Evolutionary conservation across 1,140 invertebrate genomes (phyloP).

Genomic region (Apolygus lucorum): DNA sequence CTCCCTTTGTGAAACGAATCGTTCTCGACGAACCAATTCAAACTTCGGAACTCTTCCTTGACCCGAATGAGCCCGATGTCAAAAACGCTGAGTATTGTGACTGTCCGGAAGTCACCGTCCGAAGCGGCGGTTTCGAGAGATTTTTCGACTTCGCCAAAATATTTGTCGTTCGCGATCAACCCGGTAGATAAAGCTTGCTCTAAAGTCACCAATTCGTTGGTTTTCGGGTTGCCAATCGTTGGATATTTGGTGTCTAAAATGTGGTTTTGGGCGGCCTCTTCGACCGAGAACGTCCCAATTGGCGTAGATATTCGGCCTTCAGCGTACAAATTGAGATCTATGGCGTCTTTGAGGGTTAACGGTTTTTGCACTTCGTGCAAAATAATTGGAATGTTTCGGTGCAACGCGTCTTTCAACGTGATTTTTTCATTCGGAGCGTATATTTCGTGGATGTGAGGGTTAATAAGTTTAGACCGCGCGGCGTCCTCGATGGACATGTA

Average conservation of each 20-base stretch:
- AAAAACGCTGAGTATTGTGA: background rate
- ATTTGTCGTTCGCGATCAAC: slow-evolving; percentile 48
- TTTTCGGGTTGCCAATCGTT: slow-evolving; percentile 58
- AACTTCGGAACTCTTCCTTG: slow-evolving; percentile 4
- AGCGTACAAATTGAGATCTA: slow-evolving; percentile 69
- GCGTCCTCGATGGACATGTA: slow-evolving; percentile 67
- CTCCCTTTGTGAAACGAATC: slow-evolving; percentile 3
- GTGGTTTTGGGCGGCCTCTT: slow-evolving; percentile 43
- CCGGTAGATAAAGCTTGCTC: slow-evolving; percentile 74
- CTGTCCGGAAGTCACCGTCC: background rate
- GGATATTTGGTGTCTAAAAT: slow-evolving; percentile 13
- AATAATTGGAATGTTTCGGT: slow-evolving; percentile 53
- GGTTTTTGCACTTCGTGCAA: slow-evolving; percentile 71
- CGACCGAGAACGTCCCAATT: slow-evolving; percentile 9
- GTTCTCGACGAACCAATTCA: background rate
- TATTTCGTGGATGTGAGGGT: slow-evolving; percentile 65
- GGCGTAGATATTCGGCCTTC: slow-evolving; percentile 45
- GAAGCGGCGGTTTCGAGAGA: slow-evolving; percentile 6
- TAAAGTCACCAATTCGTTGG: slow-evolving; percentile 71
- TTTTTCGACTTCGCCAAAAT: slow-evolving; percentile 19
- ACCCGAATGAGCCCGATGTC: slow-evolving; percentile 2
- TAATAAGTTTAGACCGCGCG: slow-evolving; percentile 63
- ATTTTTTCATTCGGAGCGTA: slow-evolving; percentile 73
- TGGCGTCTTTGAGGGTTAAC: slow-evolving; percentile 78
- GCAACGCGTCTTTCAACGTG: slow-evolving; percentile 68